Percentiles rank a stretch among this genome's conserved stretches.
These are phyloP conservation scores for Electrophaes corylata DNA, from an alignment of 2,888 invertebrate genomes.

Conservation along the genomic window DNA sequence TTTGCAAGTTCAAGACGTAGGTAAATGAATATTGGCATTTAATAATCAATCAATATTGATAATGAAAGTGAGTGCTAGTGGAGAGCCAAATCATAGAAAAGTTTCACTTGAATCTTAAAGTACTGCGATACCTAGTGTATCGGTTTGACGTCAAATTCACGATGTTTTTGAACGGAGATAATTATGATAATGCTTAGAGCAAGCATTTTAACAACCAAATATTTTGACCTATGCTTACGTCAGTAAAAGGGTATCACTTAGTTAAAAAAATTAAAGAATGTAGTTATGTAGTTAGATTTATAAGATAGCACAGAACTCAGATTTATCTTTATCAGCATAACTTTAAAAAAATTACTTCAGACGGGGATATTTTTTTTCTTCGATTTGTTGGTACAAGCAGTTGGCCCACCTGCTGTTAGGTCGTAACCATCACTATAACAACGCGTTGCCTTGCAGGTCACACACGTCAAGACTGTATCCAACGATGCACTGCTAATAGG, in stretches of 20 bases:
- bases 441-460: too few relatives aligned
- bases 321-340: too few relatives aligned
- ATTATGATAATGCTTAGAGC: constrained; percentile 40
- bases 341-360: too few relatives aligned
- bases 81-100: constrained; percentile 4
- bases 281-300: too few relatives aligned
- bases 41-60: constrained; percentile 21
- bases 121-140: neutral
- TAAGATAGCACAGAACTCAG: neutral
- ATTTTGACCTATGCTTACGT: constrained; percentile 59
- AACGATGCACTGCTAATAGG: too few relatives aligned
- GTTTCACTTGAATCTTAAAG: constrained; percentile 9
- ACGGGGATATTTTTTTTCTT: too few relatives aligned
- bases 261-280: constrained; percentile 21
- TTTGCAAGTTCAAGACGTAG: constrained; percentile 9
- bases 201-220: constrained; percentile 43
- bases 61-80: constrained; percentile 33
- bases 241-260: constrained; percentile 58
- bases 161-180: constrained; percentile 41
- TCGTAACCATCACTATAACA: too few relatives aligned
- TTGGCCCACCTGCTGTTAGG: too few relatives aligned
- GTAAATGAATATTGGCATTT: constrained; percentile 3
- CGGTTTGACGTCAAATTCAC: constrained; percentile 33
- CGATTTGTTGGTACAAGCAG: too few relatives aligned
- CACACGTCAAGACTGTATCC: too few relatives aligned